These are phyloP conservation scores for Gallinago stenura DNA, from an alignment of 2,797 vertebrate species.

Conservation along the genomic window DNA sequence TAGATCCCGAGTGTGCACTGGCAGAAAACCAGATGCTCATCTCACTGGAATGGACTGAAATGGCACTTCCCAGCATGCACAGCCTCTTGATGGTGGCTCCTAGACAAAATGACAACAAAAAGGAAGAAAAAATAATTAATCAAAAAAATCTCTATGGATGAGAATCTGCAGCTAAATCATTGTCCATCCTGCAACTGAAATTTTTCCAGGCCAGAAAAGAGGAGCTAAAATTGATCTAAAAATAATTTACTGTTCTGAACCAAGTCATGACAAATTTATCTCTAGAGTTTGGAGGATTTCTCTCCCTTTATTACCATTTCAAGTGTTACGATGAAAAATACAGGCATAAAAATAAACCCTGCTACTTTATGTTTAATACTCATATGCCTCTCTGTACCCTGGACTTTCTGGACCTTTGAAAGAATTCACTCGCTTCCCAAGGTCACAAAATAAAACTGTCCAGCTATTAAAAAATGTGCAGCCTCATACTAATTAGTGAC, in stretches of 20 bases:
- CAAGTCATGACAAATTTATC: slow-evolving; percentile 9
- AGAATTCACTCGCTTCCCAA: neutral
- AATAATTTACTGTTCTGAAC: slow-evolving; percentile 31
- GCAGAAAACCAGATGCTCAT: neutral
- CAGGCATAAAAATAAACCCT: slow-evolving; percentile 10
- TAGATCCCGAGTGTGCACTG: neutral
- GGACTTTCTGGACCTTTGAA: neutral
- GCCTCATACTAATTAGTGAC: slow-evolving; percentile 32
- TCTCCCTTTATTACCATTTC: slow-evolving; percentile 7
- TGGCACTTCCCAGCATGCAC: neutral
- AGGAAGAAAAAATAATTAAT: neutral
- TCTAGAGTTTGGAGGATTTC: neutral
- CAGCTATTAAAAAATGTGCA: slow-evolving; percentile 21
- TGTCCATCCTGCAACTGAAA: neutral
- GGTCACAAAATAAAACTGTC: slow-evolving; percentile 46
- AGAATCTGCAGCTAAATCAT: neutral
- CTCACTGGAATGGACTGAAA: neutral
- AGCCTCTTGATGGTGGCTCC: neutral
- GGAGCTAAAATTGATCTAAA: neutral
- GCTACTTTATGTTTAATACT: slow-evolving; percentile 17
- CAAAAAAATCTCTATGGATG: neutral
- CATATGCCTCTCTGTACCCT: neutral
- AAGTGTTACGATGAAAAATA: slow-evolving; percentile 24
- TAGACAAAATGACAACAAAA: neutral
- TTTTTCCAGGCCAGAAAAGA: neutral